Evolutionary conservation across 2,888 invertebrate genomes (phyloP), one percentile per base, ranked within the genome.

Genomic region (Strigamia transsilvanica): DNA sequence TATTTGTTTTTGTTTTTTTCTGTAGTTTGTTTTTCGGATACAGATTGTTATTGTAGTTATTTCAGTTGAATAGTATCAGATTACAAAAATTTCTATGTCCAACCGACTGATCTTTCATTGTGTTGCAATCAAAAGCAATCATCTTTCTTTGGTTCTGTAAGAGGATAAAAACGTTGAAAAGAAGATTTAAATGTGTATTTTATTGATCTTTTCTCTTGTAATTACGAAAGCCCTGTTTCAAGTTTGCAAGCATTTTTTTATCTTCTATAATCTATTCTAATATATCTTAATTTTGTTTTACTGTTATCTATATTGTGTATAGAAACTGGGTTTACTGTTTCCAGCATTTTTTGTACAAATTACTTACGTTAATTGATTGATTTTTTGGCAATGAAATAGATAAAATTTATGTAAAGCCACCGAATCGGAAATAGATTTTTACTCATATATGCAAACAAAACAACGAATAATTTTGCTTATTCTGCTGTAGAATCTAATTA

Each of bases 161-260:
- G 61, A 61, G 61, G 61, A 61, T 61, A 61, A 61, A 61, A 61
- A 61, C 61, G n/a, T 61, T 61, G 61, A n/a, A 61, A 61, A 61
- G 61, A 61, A 61, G 61, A 61, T 61, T 61, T 61, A 9, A 61
- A 61, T 61, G 61, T 61, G 61, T 61, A 61, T 21, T 61, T 61
- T 61, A 61, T 61, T 61, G 61, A 61, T 61, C 61, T 61, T 61
- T 61, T 61, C 61, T 46, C 61, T 61, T 23, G 61, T 61, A 61
- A 61, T 61, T 61, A 61, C 61, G n/a, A 61, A 18, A 34, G 34
- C 34, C 34, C 34, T 3, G 61, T n/a, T 61, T 46, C 46, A 3
- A 46, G 15, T 46, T 46, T 46, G 46, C 46, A 46, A 34, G 34
- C 34, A 34, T 34, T 34, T 34, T 34, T 34, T 34, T 3, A 5